A percentile compares a stretch with the other conserved stretches of the same genome.
Evolutionary conservation across 2,888 invertebrate genomes (phyloP).

Genomic region (Timema cristinae): DNA sequence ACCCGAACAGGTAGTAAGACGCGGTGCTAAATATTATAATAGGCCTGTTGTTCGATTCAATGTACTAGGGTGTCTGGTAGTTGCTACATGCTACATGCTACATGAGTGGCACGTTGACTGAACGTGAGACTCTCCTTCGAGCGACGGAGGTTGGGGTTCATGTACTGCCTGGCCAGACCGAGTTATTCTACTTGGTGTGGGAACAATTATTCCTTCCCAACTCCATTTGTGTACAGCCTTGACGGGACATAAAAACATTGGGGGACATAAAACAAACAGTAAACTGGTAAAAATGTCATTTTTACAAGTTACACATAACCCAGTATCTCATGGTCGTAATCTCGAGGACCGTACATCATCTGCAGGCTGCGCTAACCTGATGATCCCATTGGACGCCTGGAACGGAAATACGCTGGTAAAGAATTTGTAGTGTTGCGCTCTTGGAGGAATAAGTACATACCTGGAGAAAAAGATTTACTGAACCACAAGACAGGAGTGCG

Average conservation of each 20-base stretch:
- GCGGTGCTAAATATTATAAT: too few species aligned
- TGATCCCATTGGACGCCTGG: constrained; percentile 44
- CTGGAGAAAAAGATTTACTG: constrained; percentile 42
- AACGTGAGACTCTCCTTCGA: too few species aligned
- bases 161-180: too few species aligned
- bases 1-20: too few species aligned
- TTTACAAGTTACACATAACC: not conserved
- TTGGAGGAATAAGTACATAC: constrained; percentile 43
- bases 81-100: too few species aligned
- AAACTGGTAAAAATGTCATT: not conserved
- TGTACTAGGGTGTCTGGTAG: too few species aligned
- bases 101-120: too few species aligned
- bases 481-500: constrained; percentile 35
- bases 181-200: not conserved
- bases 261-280: not conserved
- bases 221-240: too few species aligned
- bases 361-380: constrained; percentile 44
- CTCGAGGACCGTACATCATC: constrained; percentile 44
- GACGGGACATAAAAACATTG: too few species aligned
- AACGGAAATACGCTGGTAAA: constrained; percentile 41
- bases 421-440: constrained; percentile 40
- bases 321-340: constrained; percentile 45
- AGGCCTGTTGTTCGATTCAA: too few species aligned
- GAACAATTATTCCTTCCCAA: not conserved
- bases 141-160: too few species aligned